phyloP scores from a whole-genome alignment of 2,797 vertebrate species.

The Dicrostonyx torquatus region DNA sequence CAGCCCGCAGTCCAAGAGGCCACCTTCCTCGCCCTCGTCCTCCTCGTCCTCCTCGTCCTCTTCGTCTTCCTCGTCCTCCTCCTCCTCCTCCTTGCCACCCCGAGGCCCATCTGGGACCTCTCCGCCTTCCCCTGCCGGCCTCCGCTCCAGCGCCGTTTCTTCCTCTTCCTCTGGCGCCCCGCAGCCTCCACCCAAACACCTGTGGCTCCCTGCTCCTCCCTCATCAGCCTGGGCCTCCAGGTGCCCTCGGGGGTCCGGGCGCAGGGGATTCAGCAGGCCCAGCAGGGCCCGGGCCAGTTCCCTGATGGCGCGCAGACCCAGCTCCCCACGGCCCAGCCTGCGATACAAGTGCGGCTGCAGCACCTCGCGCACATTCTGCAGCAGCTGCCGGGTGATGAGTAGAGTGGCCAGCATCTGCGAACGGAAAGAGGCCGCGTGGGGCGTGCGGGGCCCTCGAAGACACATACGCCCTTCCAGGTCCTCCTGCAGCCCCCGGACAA shows the following conservation, averaged over 20 bases:
- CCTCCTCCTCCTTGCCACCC: slow-evolving; percentile 61
- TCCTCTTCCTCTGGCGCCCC: slow-evolving; percentile 94
- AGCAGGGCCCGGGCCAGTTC: slow-evolving; percentile 88
- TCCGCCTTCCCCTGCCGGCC: slow-evolving; percentile 90
- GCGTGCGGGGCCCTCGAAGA: background rate
- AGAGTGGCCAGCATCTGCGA: slow-evolving; percentile 97
- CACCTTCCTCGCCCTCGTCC: slow-evolving; percentile 92
- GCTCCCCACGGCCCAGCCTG: slow-evolving; percentile 92
- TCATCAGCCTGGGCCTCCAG: slow-evolving; percentile 82
- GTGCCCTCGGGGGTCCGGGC: slow-evolving; percentile 80
- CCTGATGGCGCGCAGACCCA: slow-evolving; percentile 88
- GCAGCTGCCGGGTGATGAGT: slow-evolving; percentile 97
- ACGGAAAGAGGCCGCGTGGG: slow-evolving; percentile 21
- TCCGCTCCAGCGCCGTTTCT: slow-evolving; percentile 79
- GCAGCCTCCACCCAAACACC: slow-evolving; percentile 95
- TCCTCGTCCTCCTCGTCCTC: slow-evolving; percentile 87
- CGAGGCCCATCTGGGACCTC: slow-evolving; percentile 75
- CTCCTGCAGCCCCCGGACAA: background rate
- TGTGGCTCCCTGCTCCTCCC: slow-evolving; percentile 88
- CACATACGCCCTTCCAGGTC: background rate
- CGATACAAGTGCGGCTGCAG: slow-evolving; percentile 96
- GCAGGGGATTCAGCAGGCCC: slow-evolving; percentile 86
- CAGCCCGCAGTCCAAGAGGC: slow-evolving; percentile 93
- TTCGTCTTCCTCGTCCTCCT: slow-evolving; percentile 90
- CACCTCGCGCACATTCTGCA: slow-evolving; percentile 96